Conservation (phyloP, 2,797 vertebrate genomes). For the Gallirallus australis region DNA sequence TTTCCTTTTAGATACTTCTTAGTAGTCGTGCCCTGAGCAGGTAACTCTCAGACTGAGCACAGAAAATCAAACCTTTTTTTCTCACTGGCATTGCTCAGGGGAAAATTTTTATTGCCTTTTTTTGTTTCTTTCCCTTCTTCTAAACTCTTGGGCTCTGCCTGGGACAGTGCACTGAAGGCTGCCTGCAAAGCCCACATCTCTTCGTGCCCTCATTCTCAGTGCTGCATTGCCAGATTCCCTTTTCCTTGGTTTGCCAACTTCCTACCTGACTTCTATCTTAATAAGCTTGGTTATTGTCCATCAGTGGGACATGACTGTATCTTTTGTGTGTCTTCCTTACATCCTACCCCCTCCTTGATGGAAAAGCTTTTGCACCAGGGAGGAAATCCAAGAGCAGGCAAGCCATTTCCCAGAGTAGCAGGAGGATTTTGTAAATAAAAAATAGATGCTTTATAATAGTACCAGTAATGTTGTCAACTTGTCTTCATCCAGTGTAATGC, state of each 20-base stretch:
- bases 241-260: background rate
- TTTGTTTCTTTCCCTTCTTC: fast-evolving
- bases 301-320: background rate
- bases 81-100: background rate
- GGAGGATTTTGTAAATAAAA: background rate
- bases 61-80: background rate
- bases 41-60: background rate
- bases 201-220: background rate
- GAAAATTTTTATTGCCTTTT: too few species aligned
- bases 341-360: background rate
- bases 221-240: background rate
- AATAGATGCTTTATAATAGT: background rate
- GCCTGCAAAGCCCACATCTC: background rate
- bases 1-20: background rate
- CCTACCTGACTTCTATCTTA: background rate
- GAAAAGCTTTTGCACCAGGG: background rate
- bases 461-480: background rate
- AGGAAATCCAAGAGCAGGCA: background rate
- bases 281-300: background rate
- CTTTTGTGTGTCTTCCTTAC: background rate
- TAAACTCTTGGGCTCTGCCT: background rate
- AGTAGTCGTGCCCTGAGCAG: background rate
- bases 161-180: background rate
- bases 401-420: background rate
- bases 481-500: background rate